phyloP scores from a whole-genome alignment of 2,113 vertebrate genomes.

The Pterophyllum scalare region DNA sequence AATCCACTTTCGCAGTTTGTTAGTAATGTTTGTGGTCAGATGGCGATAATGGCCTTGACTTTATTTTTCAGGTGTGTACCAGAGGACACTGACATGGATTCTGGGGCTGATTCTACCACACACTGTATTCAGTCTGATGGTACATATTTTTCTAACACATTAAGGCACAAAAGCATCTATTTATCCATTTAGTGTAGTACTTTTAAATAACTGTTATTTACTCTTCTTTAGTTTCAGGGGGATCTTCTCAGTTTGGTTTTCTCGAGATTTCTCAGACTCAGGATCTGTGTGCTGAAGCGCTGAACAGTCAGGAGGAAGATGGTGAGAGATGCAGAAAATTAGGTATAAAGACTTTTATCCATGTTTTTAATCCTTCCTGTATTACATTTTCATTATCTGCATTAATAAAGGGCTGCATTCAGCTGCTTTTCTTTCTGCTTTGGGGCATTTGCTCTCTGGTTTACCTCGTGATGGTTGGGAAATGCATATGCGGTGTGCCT shows the following conservation, averaged over 20 bases:
- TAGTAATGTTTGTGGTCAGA: neutral
- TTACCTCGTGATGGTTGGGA: neutral
- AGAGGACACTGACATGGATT: conserved; percentile 65
- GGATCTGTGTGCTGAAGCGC: conserved; percentile 77
- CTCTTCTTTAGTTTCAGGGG: conserved; percentile 64
- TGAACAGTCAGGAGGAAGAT: conserved; percentile 50
- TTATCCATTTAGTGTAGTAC: rapidly evolving
- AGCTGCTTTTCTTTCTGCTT: neutral
- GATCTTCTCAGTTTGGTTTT: conserved; percentile 86
- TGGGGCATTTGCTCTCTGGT: neutral
- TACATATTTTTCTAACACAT: conserved; percentile 1
- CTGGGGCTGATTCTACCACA: conserved; percentile 79
- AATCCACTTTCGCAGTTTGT: neutral
- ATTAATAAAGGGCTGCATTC: neutral
- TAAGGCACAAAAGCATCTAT: neutral
- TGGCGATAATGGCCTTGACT: neutral
- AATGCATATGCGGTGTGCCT: neutral
- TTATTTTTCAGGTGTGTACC: conserved; percentile 47
- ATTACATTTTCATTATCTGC: neutral
- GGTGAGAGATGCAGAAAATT: conserved; percentile 21
- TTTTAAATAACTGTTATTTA: neutral
- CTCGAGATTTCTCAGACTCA: conserved; percentile 93
- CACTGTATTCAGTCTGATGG: conserved; percentile 75
- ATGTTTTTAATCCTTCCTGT: neutral
- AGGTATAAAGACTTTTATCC: conserved; percentile 29